Evolutionary conservation across 2,888 invertebrate species (phyloP), one percentile per base, ranked within the genome.

Genomic region (Eucera pruinosa): DNA sequence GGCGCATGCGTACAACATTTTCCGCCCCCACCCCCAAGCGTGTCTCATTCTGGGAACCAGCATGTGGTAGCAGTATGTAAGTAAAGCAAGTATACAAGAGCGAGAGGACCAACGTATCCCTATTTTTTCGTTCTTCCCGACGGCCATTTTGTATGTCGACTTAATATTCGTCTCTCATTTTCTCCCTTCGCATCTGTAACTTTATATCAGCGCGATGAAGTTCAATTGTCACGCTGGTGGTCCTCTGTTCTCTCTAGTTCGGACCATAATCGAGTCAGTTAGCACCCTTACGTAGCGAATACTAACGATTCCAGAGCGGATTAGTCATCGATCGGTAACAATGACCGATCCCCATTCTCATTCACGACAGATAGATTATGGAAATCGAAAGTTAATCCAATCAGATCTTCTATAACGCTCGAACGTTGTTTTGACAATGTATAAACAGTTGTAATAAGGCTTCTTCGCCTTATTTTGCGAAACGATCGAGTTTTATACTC

Each of bases 141-240:
- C 89, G 83, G 89, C 90, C 90, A 90, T 90, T 90, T 90, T 90
- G 90, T 88, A 80, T 68, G 73, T 64, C 72, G 81, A 82, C 85
- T 88, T 88, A 86, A 87, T 85, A 87, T 87, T 89, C 88, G 77
- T 65, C 82, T 82, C 83, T 85, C 76, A 83, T 86, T 85, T 82
- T 81, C 76, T 80, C 81, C 80, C 77, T 72, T 76, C 76, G 67
- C 78, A 77, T 77, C 71, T 80, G 86, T 81, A 82, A 82, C 81
- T 72, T 79, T 83, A 84, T 83, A 84, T 86, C 75, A 68, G 72
- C 77, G 36, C 86, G 72, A 87, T 74, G 86, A 81, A 67, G 80
- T 79, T 81, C 86, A 86, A 87, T 85, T 86, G 84, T 87, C 75
- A 48, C 71, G 39, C 57, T 76, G 82, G 75, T 75, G 74, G 64